Base-by-base conservation (phyloP, 2,888 invertebrate species). In the Axea sp. region DNA sequence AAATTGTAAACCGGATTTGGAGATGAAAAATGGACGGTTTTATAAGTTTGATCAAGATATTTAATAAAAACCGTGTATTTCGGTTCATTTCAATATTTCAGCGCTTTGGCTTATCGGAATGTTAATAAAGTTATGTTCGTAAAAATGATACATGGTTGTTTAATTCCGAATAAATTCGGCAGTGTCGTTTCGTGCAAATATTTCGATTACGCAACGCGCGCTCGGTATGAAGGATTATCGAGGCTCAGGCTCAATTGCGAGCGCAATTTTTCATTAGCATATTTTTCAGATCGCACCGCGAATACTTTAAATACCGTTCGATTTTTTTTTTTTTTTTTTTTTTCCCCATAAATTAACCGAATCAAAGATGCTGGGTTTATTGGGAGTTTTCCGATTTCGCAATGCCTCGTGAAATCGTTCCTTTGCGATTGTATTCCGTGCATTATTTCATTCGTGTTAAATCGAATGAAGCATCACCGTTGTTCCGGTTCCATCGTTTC, bases 41-140 rank as follows among this genome's bases (percentile, higher is more conserved):
- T 71, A 55, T 55, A 62, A 62, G 71, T 47, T 41, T 24, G 62
- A 71, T 71, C 71, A 71, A 71, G 71, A 71, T 71, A 71, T 71
- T 71, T 55, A 71, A 71, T 71, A 55, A 60, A 62, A 71, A 62
- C 26, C 62, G 7, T 55, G 62, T 71, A 49, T 47, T 62, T 45
- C 12, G 22, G 45, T 62, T 71, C 55, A 62, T 71, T 62, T 71
- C 53, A 71, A 71, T 71, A 71, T 71, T 71, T 71, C 71, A 62
- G 49, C 71, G 30, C 71, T 60, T 60, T 39, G 8, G 45, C 69
- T 69, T 62, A 69, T 69, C 55, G 26, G 24, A 39, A 69, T 69
- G 35, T 69, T 69, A 69, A 60, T 62, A 69, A 69, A 62, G 53
- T 53, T 68, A 59, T 59, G 68, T 59, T 68, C 49, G 22, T 59